Base-by-base conservation (phyloP, 2,113 vertebrate species). In the Nesoenas mayeri region DNA sequence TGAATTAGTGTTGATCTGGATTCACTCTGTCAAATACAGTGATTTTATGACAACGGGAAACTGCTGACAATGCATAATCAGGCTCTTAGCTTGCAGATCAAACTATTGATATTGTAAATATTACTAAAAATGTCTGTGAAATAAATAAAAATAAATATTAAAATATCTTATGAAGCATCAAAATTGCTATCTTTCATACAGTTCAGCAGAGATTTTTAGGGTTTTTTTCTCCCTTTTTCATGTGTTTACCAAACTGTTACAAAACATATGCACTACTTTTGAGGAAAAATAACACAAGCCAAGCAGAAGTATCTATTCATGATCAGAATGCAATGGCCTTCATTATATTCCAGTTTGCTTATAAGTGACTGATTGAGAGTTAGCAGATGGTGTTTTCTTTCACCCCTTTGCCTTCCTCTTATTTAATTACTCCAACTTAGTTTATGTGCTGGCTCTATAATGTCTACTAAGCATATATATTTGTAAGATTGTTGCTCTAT, bases 301-400 rank as follows among this genome's bases (percentile, higher is more conserved):
- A 97, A 96, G 95, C 97, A 98, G 97, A 97, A 97, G 82, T 96
- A 96, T 91, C 93, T 94, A 94, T 96, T 97, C 97, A 97, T 98
- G 98, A 97, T 95, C 95, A 97, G 98, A 98, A 98, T 98, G 96
- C 95, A 97, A 91, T 93, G 94, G 95, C 91, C 97, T 97, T 98
- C 97, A 98, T 98, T 98, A 98, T 96, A 92, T 94, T 95, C 71
- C 69, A 96, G 38, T 96, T 96, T 97, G 74, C 96, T 97, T 95
- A 91, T 95, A 97, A 98, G 96, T 95, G 96, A 97, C 95, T 97
- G 97, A 95, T 91, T 11, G 84, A 98, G 97, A 96, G 97, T 96
- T 96, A 97, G 97, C 98, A 98, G 98, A 98, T 98, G 98, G 97
- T 97, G 97, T 97, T 98, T 98, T 97, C 97, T 97, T 95, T 97